Conservation (phyloP, 1,140 invertebrate genomes). For the Euura saliciscinereae region DNA sequence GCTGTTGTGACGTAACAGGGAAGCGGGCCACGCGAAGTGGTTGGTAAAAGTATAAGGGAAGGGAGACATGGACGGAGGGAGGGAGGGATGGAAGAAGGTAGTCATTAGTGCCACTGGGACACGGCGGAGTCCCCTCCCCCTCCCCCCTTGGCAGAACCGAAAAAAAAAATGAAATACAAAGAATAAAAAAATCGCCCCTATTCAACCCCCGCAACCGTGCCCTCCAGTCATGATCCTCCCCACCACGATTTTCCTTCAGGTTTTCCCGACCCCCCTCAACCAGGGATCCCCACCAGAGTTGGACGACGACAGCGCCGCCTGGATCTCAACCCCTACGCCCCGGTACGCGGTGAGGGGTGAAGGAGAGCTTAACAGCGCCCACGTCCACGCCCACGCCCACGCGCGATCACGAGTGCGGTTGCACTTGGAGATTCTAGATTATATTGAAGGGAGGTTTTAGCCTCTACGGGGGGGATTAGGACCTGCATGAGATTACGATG, state of each 20-base stretch:
- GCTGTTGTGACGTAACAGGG: conserved; percentile 35
- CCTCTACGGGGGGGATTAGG: no score
- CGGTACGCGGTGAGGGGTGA: no score
- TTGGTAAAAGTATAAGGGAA: neutral
- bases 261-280: no score
- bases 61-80: neutral
- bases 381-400: neutral
- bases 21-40: conserved; percentile 14
- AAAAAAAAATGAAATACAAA: no score
- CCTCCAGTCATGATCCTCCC: neutral
- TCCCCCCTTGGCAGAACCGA: neutral
- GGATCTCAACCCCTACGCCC: no score
- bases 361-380: no score
- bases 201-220: neutral
- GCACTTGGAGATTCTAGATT: no score
- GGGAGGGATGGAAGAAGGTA: conserved; percentile 28
- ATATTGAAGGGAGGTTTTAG: no score
- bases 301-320: no score
- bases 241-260: neutral
- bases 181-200: neutral
- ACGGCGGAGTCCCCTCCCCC: conserved; percentile 30
- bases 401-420: no score
- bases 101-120: conserved; percentile 51
- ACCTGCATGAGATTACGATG: no score
- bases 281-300: no score